A percentile compares a stretch with the other conserved stretches of the same genome.
Evolutionary conservation across 2,113 vertebrate species (phyloP).

Genomic region (Myotis brandtii): DNA sequence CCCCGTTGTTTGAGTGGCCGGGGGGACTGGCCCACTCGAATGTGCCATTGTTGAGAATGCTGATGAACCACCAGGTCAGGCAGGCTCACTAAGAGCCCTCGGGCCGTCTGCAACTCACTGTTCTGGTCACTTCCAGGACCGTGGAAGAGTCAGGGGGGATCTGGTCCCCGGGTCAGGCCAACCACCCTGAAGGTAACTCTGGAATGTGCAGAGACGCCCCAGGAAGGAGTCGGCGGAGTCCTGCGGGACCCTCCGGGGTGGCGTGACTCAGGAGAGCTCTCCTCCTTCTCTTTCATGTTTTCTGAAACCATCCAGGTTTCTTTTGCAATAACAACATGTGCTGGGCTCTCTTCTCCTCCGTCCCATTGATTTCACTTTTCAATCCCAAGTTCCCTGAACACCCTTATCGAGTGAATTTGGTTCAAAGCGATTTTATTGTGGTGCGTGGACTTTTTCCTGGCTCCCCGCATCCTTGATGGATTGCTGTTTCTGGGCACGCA

Average conservation of each 20-base stretch:
- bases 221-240: neutral
- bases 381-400: neutral
- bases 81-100: neutral
- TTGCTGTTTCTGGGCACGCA: neutral
- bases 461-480: too few relatives aligned
- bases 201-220: too few relatives aligned
- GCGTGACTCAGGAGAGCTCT: neutral
- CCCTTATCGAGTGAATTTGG: neutral
- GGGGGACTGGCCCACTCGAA: fast-evolving
- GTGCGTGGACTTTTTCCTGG: neutral
- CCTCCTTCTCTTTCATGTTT: neutral
- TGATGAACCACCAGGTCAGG: neutral
- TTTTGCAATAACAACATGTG: neutral
- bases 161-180: neutral
- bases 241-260: neutral
- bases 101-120: too few relatives aligned
- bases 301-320: neutral
- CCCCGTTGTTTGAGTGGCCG: neutral
- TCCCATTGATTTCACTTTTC: neutral
- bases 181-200: too few relatives aligned
- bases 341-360: neutral
- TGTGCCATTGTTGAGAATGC: neutral
- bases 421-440: neutral
- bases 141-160: too few relatives aligned
- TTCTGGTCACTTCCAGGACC: neutral